A percentile compares a stretch with the other conserved stretches of the same genome.
Evolutionary conservation across 2,113 vertebrate species (phyloP).

Genomic region (Pao palembangensis): DNA sequence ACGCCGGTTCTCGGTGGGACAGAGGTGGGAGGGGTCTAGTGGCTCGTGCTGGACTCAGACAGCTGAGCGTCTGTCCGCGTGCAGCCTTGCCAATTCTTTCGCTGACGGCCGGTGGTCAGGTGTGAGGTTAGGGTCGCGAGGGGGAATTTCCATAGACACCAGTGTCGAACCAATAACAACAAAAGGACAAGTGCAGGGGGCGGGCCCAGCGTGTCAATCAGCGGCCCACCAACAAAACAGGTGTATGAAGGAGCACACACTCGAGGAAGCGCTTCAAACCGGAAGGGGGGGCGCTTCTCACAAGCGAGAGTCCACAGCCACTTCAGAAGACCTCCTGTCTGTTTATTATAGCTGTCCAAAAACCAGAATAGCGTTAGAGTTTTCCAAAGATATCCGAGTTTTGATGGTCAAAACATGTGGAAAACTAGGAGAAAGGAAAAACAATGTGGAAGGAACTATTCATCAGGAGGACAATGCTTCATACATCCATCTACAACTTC

Average conservation of each 20-base stretch:
- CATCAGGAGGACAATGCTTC: too few species aligned
- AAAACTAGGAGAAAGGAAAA: too few species aligned
- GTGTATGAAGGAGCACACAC: constrained; percentile 24
- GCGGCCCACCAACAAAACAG: constrained; percentile 28
- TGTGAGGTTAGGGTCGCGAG: constrained; percentile 31
- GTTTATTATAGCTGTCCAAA: too few species aligned
- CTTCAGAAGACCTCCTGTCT: too few species aligned
- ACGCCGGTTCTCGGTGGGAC: background rate
- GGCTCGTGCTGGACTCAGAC: background rate
- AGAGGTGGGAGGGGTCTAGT: background rate
- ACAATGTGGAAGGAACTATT: too few species aligned
- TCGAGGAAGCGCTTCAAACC: background rate
- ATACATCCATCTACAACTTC: too few species aligned
- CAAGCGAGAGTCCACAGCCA: background rate
- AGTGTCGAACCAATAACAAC: constrained; percentile 27
- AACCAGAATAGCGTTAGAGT: too few species aligned
- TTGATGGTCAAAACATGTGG: too few species aligned
- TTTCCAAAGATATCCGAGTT: too few species aligned
- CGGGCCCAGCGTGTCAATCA: constrained; percentile 24
- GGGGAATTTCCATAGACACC: constrained; percentile 22
- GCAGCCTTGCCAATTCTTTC: constrained; percentile 10
- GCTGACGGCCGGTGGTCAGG: constrained; percentile 10
- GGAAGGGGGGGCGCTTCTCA: background rate
- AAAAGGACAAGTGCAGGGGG: constrained; percentile 31
- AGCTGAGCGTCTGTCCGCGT: background rate